phyloP scores from a whole-genome alignment of 2,113 vertebrate species.

The Spea bombifrons region DNA sequence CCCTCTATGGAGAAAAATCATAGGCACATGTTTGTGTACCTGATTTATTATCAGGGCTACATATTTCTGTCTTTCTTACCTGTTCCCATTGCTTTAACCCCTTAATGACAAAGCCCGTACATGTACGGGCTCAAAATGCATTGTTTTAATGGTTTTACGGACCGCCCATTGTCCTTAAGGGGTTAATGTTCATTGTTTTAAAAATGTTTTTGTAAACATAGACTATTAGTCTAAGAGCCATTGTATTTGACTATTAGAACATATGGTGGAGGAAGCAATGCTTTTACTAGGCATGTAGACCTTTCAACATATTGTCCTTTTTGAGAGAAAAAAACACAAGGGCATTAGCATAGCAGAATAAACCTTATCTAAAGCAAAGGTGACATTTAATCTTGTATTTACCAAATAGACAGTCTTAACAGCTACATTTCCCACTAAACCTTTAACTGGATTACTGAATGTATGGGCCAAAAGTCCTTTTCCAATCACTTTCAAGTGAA shows the following conservation, averaged over 20 bases:
- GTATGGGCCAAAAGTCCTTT: slow-evolving; percentile 16
- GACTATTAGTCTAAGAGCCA: no score
- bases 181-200: no score
- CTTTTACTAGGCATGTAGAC: neutral
- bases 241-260: no score
- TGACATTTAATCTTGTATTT: slow-evolving; percentile 45
- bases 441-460: slow-evolving; percentile 40
- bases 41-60: neutral
- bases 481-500: slow-evolving; percentile 12
- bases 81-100: no score
- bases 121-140: no score
- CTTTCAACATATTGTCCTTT: slow-evolving; percentile 28
- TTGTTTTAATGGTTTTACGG: no score
- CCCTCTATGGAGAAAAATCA: slow-evolving; percentile 9
- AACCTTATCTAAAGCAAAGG: slow-evolving; percentile 16
- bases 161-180: no score
- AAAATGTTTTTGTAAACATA: no score
- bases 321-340: slow-evolving; percentile 15
- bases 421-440: slow-evolving; percentile 28
- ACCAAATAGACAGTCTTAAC: slow-evolving; percentile 15
- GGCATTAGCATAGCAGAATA: slow-evolving; percentile 40
- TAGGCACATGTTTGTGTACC: neutral
- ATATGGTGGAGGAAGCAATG: no score
- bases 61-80: no score
- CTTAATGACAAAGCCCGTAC: no score